These are phyloP conservation scores for Aplysina aerophoba DNA, from an alignment of 37 sponge, comb jelly and placozoan genomes.

Conservation along the genomic window DNA sequence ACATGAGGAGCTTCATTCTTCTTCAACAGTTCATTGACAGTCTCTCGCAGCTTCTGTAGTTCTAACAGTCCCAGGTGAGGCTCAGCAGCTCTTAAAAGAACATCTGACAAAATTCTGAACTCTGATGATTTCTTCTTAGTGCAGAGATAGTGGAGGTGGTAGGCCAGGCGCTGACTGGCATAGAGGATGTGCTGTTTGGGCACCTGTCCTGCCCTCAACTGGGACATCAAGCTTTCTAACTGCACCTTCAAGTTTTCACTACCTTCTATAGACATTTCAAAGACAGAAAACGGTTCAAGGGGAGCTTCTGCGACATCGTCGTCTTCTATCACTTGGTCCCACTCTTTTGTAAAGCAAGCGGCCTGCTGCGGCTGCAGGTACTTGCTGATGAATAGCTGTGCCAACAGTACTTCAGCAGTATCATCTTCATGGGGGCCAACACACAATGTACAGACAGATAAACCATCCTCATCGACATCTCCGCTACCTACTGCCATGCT, in stretches of 20 bases:
- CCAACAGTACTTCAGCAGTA: not conserved
- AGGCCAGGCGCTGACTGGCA: not conserved
- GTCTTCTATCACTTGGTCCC: not conserved
- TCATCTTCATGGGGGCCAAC: not conserved
- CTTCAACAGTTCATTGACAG: too few relatives aligned
- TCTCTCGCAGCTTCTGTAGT: too few relatives aligned
- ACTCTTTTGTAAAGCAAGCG: not conserved
- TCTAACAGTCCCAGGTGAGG: too few relatives aligned
- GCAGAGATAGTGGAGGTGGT: conserved; percentile 9
- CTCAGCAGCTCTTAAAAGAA: too few relatives aligned
- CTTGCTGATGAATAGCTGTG: not conserved
- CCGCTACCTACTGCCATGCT: not conserved
- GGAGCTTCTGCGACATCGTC: not conserved
- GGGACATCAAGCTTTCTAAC: too few relatives aligned
- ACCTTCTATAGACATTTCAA: not conserved
- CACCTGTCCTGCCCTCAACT: too few relatives aligned
- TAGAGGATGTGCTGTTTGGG: too few relatives aligned
- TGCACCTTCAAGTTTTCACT: too few relatives aligned
- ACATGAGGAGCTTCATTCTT: too few relatives aligned
- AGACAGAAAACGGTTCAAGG: not conserved
- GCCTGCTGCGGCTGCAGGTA: conserved; percentile 1
- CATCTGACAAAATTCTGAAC: too few relatives aligned
- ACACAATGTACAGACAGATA: not conserved
- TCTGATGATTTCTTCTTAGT: not conserved
- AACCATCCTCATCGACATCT: not conserved